Evolutionary conservation across 2,797 vertebrate genomes (phyloP), one percentile per base, ranked within the genome.

Genomic region (Sebastes nivosus): DNA sequence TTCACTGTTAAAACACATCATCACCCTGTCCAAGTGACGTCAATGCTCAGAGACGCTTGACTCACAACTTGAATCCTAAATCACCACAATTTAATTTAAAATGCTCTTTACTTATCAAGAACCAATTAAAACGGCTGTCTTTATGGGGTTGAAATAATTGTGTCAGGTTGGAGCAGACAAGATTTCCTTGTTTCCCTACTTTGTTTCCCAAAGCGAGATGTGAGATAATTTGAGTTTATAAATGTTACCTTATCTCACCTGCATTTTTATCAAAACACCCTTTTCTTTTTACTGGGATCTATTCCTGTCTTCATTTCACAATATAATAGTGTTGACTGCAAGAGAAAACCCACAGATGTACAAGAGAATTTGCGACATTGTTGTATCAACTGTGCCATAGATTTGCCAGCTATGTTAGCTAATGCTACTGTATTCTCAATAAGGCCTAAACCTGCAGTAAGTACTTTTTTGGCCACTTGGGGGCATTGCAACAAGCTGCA

Each of bases 91-190:
- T 42, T 73, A 11, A 75, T 83, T 80, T 76, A 36, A 67, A 65
- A 67, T 29, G 20, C 61, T 34, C 13, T 72, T 79, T 57, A 34
- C 38, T 66, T 14, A 67, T 65, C 14, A 36, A 54, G 42, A 65
- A 54, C 66, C 52, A 68, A 78, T 82, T 84, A 60, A 73, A 80
- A 67, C 55, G n/a, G 25, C 18, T 38, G 57, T 73, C 72, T 32
- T 42, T 74, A 27, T 27, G 25, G 11, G 27, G 59, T 57, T 50
- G 16, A 29, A 52, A n/a, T 77, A 67, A 73, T 64, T 71, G 66
- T 66, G 58, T 38, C 2, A 3, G 12, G n/a, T 65, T 65, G 13
- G 55, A 67, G 52, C 27, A 77, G 25, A 25, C 3, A 69, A 73
- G 25, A 67, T 70, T 29, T 61, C 4, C 76, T 73, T 69, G 42